These are phyloP conservation scores for Chaitophorus viminalis DNA, from an alignment of 2,888 invertebrate genomes.

Conservation along the genomic window DNA sequence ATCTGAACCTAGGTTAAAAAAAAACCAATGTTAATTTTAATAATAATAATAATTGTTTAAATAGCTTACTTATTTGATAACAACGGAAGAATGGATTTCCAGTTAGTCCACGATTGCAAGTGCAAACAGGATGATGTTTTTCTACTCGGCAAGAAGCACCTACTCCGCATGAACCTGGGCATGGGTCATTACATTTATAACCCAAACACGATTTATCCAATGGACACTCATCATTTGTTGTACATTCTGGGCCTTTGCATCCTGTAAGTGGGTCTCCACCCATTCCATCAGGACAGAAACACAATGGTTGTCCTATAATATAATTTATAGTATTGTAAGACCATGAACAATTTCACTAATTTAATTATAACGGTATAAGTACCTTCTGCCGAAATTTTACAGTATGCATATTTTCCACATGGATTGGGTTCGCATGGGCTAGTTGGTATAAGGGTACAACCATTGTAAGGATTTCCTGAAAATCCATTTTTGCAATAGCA, in stretches of 20 bases:
- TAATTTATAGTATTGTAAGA: slow-evolving; percentile 3
- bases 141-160: slow-evolving; percentile 80
- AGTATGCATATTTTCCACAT: slow-evolving; percentile 82
- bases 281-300: slow-evolving; percentile 79
- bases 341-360: background rate
- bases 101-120: slow-evolving; percentile 76
- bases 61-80: slow-evolving; percentile 68
- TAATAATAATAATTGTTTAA: background rate
- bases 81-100: slow-evolving; percentile 84
- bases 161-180: slow-evolving; percentile 82
- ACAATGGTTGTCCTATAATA: slow-evolving; percentile 71
- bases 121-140: slow-evolving; percentile 83
- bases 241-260: slow-evolving; percentile 83
- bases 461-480: slow-evolving; percentile 82
- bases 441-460: slow-evolving; percentile 77
- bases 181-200: slow-evolving; percentile 83
- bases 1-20: slow-evolving; percentile 65
- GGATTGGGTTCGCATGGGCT: slow-evolving; percentile 82
- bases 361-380: background rate
- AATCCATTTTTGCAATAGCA: slow-evolving; percentile 83
- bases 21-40: background rate
- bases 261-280: slow-evolving; percentile 81
- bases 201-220: slow-evolving; percentile 80
- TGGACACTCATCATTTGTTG: slow-evolving; percentile 81
- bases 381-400: slow-evolving; percentile 76